Conservation (phyloP, 2,888 invertebrate genomes). For the Arge pagana region DNA sequence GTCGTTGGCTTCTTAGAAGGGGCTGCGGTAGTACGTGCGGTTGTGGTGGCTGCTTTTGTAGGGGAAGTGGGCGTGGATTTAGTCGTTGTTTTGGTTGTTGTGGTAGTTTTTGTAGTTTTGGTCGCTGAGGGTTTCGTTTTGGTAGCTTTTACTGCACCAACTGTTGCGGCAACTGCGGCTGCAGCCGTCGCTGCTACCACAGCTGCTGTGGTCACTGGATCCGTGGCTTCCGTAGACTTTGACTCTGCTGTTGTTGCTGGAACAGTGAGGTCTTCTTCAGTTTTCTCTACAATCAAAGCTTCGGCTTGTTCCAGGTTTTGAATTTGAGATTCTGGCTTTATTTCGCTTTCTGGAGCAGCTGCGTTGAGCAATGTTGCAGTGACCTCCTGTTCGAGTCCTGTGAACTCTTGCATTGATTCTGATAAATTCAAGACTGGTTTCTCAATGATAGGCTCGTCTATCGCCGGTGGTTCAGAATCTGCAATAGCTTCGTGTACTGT, state of each 20-base stretch:
- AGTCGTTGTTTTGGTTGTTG: slow-evolving; percentile 29
- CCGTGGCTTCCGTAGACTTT: slow-evolving; percentile 11
- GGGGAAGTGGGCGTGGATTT: slow-evolving; percentile 45
- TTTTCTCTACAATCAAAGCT: slow-evolving; percentile 28
- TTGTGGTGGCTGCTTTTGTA: slow-evolving; percentile 29
- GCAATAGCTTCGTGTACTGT: not conserved
- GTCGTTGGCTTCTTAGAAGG: slow-evolving; percentile 31
- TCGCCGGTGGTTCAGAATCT: not conserved
- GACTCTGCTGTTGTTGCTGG: slow-evolving; percentile 32
- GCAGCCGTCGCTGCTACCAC: slow-evolving; percentile 43
- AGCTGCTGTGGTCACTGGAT: slow-evolving; percentile 35
- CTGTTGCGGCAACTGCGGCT: slow-evolving; percentile 43
- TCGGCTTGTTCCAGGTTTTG: slow-evolving; percentile 31
- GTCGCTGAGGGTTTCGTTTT: slow-evolving; percentile 36
- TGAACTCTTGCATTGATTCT: slow-evolving; percentile 48
- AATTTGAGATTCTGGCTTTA: slow-evolving; percentile 1
- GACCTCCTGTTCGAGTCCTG: slow-evolving; percentile 42
- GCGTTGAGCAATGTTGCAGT: slow-evolving; percentile 15
- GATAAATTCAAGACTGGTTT: slow-evolving; percentile 38
- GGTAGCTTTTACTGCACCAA: slow-evolving; percentile 49
- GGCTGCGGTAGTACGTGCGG: slow-evolving; percentile 15
- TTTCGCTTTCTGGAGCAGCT: slow-evolving; percentile 1
- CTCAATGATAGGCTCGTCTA: not conserved
- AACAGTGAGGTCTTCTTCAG: slow-evolving; percentile 42
- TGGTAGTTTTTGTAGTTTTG: slow-evolving; percentile 38